Evolutionary conservation across 2,888 invertebrate species (phyloP).

Genomic region (Lepidochitona cinerea): DNA sequence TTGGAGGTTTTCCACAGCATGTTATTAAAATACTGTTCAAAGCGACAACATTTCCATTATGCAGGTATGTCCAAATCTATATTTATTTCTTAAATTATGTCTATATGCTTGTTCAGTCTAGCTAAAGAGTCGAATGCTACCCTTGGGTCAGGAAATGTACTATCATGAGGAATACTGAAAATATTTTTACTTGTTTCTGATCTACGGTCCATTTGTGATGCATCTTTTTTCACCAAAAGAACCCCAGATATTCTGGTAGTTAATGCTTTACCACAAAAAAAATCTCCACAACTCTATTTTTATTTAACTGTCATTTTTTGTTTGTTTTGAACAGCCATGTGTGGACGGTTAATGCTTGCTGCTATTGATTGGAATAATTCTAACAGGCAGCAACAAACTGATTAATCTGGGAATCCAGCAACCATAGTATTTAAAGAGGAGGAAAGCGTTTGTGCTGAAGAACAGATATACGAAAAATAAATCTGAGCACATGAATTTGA

Average conservation of each 20-base stretch:
- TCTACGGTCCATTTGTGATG: too few relatives aligned
- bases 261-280: background rate
- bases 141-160: background rate
- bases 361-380: background rate
- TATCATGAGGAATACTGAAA: too few relatives aligned
- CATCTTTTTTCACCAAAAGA: too few relatives aligned
- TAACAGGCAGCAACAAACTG: background rate
- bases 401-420: background rate
- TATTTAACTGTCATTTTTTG: background rate
- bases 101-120: background rate
- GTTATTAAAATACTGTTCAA: background rate
- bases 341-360: background rate
- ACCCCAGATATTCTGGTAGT: background rate
- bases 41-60: background rate
- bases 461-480: background rate
- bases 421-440: background rate
- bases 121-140: too few relatives aligned
- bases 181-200: too few relatives aligned
- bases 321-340: background rate
- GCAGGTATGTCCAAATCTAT: background rate
- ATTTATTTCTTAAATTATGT: background rate
- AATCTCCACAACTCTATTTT: background rate
- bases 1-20: too few relatives aligned
- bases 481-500: background rate
- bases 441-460: background rate